phyloP scores from a whole-genome alignment of 2,797 vertebrate genomes.

The Cynopterus sphinx region DNA sequence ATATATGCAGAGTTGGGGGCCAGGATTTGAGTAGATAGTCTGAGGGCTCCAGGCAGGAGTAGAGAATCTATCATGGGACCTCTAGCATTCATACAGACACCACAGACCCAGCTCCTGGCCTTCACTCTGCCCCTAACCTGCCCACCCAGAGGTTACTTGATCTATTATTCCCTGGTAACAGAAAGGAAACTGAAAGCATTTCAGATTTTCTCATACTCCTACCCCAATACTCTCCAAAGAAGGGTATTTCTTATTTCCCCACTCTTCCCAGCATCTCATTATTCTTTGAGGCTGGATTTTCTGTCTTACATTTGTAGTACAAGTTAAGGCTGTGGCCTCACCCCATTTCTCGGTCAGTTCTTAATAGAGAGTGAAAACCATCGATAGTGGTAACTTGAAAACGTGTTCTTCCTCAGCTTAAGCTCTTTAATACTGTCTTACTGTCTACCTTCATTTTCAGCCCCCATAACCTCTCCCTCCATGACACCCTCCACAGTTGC shows the following conservation, averaged over 20 bases:
- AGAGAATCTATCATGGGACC: neutral
- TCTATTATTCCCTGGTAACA: neutral
- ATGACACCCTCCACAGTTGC: rapidly evolving
- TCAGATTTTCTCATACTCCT: neutral
- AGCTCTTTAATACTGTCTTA: neutral
- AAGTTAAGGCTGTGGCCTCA: neutral
- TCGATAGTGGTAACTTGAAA: neutral
- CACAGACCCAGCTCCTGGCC: neutral
- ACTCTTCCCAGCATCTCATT: neutral
- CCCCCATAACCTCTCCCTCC: neutral
- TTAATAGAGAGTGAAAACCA: neutral
- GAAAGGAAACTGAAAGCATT: neutral
- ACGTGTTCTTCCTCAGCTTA: neutral
- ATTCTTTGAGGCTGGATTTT: neutral
- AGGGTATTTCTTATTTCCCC: neutral
- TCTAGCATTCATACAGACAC: neutral
- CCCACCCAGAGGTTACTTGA: neutral
- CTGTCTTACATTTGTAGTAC: neutral
- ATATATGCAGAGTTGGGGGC: neutral
- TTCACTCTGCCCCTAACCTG: neutral
- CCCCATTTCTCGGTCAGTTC: neutral
- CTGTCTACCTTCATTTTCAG: neutral
- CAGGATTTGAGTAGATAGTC: neutral
- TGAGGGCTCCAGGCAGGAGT: neutral
- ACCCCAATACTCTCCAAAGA: neutral